A percentile compares a stretch with the other conserved stretches of the same genome.
These are phyloP conservation scores for Oryzias dopingdopingensis DNA, from an alignment of 2,797 vertebrate genomes.

Conservation along the genomic window DNA sequence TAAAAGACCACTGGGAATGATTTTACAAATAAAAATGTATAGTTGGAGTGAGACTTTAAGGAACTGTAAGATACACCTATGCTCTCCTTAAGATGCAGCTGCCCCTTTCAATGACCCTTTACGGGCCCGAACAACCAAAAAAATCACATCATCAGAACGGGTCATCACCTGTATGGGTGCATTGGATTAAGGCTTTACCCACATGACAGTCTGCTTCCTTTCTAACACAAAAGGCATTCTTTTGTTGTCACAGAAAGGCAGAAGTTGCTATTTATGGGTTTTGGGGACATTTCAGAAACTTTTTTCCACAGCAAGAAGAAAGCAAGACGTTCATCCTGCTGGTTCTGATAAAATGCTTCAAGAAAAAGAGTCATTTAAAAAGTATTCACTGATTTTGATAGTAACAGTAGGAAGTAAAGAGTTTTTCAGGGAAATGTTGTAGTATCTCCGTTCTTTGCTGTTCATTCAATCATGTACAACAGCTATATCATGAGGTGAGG, in stretches of 20 bases:
- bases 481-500: no score
- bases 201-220: slow-evolving; percentile 30
- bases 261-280: no score
- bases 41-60: no score
- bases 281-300: no score
- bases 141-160: no score
- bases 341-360: not conserved
- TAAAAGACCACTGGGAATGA: no score
- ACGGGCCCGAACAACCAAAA: no score
- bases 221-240: slow-evolving; percentile 43
- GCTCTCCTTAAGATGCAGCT: no score
- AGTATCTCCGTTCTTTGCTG: not conserved
- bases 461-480: not conserved
- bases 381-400: not conserved
- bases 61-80: slow-evolving; percentile 3
- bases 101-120: no score
- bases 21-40: no score
- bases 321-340: not conserved
- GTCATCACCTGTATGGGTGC: no score
- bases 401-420: no score
- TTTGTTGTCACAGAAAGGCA: slow-evolving; percentile 6
- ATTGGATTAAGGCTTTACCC: slow-evolving; percentile 14
- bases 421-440: not conserved
- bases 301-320: not conserved
- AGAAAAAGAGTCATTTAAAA: not conserved